Base-by-base conservation (phyloP, 1,140 invertebrate species). In the Ceratina australensis region DNA sequence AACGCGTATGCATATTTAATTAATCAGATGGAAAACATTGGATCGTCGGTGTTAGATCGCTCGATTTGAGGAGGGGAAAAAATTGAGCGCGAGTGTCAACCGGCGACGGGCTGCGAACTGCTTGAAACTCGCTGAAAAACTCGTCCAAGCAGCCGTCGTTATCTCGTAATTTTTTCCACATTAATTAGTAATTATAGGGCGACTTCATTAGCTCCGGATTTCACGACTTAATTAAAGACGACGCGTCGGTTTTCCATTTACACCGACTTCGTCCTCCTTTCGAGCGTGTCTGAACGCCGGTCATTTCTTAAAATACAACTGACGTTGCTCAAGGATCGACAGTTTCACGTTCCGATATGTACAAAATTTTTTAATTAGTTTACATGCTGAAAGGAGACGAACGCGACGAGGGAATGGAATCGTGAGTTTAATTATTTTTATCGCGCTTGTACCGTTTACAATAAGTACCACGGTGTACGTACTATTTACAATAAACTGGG, bases 111-210 rank as follows among this genome's bases (percentile, higher is more conserved):
- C 42, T 22, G 65, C 54, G 64, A 49, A 22, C 5, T 20, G 47
- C 67, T 56, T 69, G 33, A 47, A 69, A 66, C 72, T 66, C 18
- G 42, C 52, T 49, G 64, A 75, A 77, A 71, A 77, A 77, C 74
- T 71, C 26, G 67, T 71, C 67, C 57, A 10, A 26, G 47, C 49
- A 26, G 28, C 50, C 20, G 66, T 69, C 67, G 67, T 77, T 69
- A 77, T 77, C 57, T 77, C 13, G 67, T 18, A 42, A 63, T 77
- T 77, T 77, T 63, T 63, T 61, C 26, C 57, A 60, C 49, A 77
- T 71, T 77, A 77, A 77, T 77, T 77, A 77, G 74, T 69, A 77
- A 77, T 77, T 69, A 77, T 77, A 77, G 67, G 49, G 74, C 68
- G 47, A 77, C 74, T 77, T 77, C 59, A 71, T 77, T 71, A 71